Conservation (phyloP, 2,888 invertebrate species). For the Tortricodes alternella region DNA sequence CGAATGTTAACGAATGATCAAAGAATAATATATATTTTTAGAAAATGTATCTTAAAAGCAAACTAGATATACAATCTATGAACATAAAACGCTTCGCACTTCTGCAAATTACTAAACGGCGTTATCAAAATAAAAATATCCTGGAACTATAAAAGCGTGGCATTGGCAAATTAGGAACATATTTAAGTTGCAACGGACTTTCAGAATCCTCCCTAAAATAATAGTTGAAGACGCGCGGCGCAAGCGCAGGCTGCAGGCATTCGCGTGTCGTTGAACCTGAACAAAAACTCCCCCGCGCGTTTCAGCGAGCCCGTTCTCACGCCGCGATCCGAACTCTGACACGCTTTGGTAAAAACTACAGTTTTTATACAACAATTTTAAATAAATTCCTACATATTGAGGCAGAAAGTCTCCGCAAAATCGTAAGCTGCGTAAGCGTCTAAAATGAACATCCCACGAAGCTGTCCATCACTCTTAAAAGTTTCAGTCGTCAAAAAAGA, state of each 20-base stretch:
- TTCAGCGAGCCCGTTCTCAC: slow-evolving; percentile 74
- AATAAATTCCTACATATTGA: slow-evolving; percentile 20
- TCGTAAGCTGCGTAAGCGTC: background rate
- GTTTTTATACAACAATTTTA: slow-evolving; percentile 39
- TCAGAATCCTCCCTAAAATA: slow-evolving; percentile 1
- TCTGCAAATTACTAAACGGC: too few relatives aligned
- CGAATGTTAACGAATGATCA: too few relatives aligned
- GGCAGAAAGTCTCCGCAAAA: slow-evolving; percentile 5
- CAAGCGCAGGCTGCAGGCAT: slow-evolving; percentile 45
- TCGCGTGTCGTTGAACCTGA: slow-evolving; percentile 74
- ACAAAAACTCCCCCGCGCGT: slow-evolving; percentile 77
- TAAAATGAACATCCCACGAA: background rate
- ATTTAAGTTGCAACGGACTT: background rate
- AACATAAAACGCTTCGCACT: too few relatives aligned
- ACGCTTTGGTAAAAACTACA: slow-evolving; percentile 64
- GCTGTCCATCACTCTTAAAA: too few relatives aligned
- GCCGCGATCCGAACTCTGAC: slow-evolving; percentile 67
- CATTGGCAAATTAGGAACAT: background rate
- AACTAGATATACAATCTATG: too few relatives aligned
- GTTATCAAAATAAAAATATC: background rate
- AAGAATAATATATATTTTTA: too few relatives aligned
- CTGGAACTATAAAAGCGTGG: background rate
- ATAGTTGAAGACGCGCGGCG: background rate
- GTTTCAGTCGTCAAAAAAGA: too few relatives aligned
- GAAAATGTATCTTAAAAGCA: too few relatives aligned